A percentile compares a stretch with the other conserved stretches of the same genome.
Conservation (phyloP, 2,888 invertebrate genomes). For the Tupiocoris notatus region DNA sequence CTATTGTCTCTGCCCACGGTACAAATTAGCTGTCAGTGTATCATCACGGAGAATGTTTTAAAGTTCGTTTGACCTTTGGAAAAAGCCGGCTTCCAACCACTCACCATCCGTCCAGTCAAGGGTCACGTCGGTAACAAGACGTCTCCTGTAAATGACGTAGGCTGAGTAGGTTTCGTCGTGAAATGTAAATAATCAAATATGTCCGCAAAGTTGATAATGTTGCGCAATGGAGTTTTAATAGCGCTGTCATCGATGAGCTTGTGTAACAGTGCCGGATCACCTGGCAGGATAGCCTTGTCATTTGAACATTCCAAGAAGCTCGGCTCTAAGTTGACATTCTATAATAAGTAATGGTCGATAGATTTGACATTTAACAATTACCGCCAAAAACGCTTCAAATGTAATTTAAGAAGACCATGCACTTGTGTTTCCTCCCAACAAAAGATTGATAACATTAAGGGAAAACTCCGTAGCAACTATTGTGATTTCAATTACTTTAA, state of each 20-base stretch:
- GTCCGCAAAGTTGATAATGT: neutral
- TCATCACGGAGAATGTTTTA: conserved; percentile 12
- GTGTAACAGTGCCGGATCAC: neutral
- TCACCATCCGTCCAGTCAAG: neutral
- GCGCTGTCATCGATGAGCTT: neutral
- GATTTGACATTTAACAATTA: no score
- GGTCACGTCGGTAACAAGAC: neutral
- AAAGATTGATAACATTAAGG: no score
- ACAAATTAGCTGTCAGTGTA: conserved; percentile 26
- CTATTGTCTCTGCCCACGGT: conserved; percentile 29
- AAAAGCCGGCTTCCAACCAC: neutral
- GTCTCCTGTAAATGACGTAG: no score
- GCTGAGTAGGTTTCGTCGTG: neutral
- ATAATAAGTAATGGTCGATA: no score
- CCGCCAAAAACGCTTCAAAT: no score
- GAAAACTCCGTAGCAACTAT: no score
- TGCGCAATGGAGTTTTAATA: neutral
- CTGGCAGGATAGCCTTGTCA: no score
- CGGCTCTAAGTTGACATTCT: no score
- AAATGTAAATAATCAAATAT: neutral
- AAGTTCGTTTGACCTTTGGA: conserved; percentile 4
- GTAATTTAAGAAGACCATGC: no score
- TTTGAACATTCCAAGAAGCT: no score
- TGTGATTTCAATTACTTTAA: no score
- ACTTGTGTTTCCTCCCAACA: no score